phyloP scores from a whole-genome alignment of 1,140 invertebrate species.

The Tetramorium parvispinum region DNA sequence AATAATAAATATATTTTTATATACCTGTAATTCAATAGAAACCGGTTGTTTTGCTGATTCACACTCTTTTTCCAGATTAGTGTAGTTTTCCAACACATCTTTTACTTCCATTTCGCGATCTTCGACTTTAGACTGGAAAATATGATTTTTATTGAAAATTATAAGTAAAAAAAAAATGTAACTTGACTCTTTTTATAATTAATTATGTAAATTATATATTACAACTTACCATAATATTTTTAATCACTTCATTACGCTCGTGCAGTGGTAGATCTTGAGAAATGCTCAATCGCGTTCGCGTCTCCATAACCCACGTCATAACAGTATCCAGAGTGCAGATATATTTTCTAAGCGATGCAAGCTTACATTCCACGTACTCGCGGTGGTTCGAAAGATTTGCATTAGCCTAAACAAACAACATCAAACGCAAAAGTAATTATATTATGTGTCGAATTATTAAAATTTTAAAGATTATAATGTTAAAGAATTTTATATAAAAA shows the following conservation, averaged over 20 bases:
- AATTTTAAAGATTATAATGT: constrained; percentile 15
- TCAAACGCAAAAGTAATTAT: constrained; percentile 29
- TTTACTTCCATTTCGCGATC: constrained; percentile 89
- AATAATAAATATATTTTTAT: constrained; percentile 24
- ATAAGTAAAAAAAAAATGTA: constrained; percentile 11
- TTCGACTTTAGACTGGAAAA: constrained; percentile 83
- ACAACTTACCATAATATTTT: constrained; percentile 87
- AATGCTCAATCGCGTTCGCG: constrained; percentile 85
- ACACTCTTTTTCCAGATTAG: constrained; percentile 88
- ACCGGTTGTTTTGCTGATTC: constrained; percentile 87
- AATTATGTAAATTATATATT: neutral
- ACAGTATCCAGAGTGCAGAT: constrained; percentile 87
- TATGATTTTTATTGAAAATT: neutral
- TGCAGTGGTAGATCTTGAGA: constrained; percentile 84
- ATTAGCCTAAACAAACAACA: constrained; percentile 80
- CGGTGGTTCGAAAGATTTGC: constrained; percentile 85
- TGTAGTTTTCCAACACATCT: constrained; percentile 90
- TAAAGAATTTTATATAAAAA: constrained; percentile 20
- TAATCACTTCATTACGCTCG: constrained; percentile 86
- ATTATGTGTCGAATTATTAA: neutral
- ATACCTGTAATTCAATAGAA: constrained; percentile 87
- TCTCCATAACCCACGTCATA: constrained; percentile 87
- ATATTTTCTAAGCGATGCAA: constrained; percentile 87
- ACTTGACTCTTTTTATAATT: neutral
- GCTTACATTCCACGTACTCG: constrained; percentile 87